phyloP scores from a whole-genome alignment of 2,113 vertebrate genomes.

The Mirounga angustirostris region DNA sequence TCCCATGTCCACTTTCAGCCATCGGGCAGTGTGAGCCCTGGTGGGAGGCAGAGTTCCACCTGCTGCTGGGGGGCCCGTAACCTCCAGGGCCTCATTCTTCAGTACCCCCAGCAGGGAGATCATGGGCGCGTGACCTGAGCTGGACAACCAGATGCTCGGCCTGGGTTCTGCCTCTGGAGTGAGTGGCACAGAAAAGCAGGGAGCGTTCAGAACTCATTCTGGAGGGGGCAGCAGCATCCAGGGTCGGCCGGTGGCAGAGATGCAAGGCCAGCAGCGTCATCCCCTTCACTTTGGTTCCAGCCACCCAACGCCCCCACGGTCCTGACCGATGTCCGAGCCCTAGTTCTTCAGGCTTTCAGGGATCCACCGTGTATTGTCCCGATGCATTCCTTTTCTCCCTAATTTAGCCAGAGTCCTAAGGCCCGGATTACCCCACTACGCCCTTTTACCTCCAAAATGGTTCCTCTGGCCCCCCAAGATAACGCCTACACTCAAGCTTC shows the following conservation, averaged over 20 bases:
- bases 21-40: not conserved
- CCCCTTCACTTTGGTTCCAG: not conserved
- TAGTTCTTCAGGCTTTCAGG: not conserved
- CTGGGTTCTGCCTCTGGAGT: not conserved
- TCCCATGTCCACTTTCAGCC: not conserved
- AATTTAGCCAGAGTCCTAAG: constrained; percentile 2
- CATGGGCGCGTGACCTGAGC: not conserved
- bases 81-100: not conserved
- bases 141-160: not conserved
- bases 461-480: not conserved
- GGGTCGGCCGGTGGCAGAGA: not conserved
- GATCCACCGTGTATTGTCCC: not conserved
- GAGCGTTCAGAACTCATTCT: not conserved
- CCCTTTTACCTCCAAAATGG: not conserved
- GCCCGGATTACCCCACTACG: not conserved
- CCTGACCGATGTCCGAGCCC: not conserved
- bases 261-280: not conserved
- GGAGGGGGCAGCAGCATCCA: not conserved
- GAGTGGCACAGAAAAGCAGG: not conserved
- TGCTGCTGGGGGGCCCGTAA: not conserved
- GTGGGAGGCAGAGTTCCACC: not conserved
- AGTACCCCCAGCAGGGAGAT: not conserved
- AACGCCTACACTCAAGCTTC: not conserved
- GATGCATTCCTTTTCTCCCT: constrained; percentile 7
- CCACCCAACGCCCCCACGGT: not conserved